Evolutionary conservation across 2,888 invertebrate genomes (phyloP).

Genomic region (Hipparchia semele): DNA sequence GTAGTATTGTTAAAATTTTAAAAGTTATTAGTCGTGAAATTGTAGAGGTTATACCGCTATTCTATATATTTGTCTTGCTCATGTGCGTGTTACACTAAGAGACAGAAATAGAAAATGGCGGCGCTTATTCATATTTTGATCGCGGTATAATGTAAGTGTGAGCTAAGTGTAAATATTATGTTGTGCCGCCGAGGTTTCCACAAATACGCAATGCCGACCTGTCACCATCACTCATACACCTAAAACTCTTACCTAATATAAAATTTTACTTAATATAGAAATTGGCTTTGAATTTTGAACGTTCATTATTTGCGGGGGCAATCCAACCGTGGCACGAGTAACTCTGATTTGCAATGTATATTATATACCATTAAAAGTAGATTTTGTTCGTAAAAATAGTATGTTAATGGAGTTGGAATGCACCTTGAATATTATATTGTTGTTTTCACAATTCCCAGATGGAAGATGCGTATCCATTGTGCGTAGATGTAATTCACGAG

Average conservation of each 20-base stretch:
- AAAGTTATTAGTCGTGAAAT: conserved; percentile 4
- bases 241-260: conserved; percentile 73
- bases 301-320: conserved; percentile 30
- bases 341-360: not conserved
- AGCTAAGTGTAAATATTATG: conserved; percentile 12
- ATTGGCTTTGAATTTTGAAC: conserved; percentile 71
- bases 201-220: conserved; percentile 59
- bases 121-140: not conserved
- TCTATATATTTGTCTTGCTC: too few species aligned
- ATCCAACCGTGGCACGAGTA: conserved; percentile 3
- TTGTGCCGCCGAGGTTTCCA: conserved; percentile 54
- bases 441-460: conserved; percentile 40
- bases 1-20: too few species aligned
- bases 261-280: conserved; percentile 71
- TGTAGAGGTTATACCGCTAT: not conserved
- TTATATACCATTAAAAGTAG: not conserved
- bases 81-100: too few species aligned
- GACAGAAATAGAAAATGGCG: too few species aligned
- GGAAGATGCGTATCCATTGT: conserved; percentile 62
- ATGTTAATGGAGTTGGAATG: conserved; percentile 39
- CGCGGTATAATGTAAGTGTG: not conserved
- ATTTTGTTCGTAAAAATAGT: not conserved
- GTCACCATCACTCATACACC: conserved; percentile 61
- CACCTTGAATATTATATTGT: conserved; percentile 23
- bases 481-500: conserved; percentile 44